These are phyloP conservation scores for Xiphorhynchus elegans DNA, from an alignment of 2,113 vertebrate genomes.

Conservation along the genomic window DNA sequence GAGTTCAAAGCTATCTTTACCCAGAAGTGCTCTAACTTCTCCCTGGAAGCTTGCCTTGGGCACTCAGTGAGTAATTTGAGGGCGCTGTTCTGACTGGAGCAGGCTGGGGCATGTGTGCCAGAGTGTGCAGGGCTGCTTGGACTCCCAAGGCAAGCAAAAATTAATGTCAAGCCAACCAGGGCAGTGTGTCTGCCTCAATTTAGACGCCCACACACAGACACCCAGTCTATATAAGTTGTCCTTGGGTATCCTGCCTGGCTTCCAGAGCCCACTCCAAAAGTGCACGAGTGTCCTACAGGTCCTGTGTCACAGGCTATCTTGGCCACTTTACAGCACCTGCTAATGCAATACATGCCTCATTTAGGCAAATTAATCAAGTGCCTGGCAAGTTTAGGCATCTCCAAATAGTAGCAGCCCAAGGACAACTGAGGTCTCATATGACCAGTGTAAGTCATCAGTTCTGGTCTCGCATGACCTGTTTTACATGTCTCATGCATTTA, in stretches of 20 bases:
- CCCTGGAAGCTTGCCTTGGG: not conserved
- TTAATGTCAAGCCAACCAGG: not conserved
- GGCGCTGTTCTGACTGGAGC: not conserved
- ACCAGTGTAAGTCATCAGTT: not conserved
- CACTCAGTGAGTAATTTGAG: not conserved
- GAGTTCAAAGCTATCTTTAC: not conserved
- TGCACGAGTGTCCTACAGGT: accelerated
- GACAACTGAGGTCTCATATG: not conserved
- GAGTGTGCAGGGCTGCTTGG: not conserved
- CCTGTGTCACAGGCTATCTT: not conserved
- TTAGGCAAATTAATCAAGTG: not conserved
- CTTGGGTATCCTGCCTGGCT: not conserved
- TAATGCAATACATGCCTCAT: not conserved
- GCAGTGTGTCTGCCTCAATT: not conserved
- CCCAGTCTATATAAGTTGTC: not conserved
- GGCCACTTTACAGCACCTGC: not conserved
- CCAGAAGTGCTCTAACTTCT: not conserved
- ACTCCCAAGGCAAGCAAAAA: not conserved
- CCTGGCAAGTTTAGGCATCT: constrained; percentile 16
- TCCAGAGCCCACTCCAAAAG: not conserved
- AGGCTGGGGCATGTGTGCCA: not conserved
- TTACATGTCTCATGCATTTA: not conserved
- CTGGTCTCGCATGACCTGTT: not conserved
- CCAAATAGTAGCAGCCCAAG: not conserved
- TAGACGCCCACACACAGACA: not conserved